Conservation (phyloP, 2,113 vertebrate species). For the Athene noctua region DNA sequence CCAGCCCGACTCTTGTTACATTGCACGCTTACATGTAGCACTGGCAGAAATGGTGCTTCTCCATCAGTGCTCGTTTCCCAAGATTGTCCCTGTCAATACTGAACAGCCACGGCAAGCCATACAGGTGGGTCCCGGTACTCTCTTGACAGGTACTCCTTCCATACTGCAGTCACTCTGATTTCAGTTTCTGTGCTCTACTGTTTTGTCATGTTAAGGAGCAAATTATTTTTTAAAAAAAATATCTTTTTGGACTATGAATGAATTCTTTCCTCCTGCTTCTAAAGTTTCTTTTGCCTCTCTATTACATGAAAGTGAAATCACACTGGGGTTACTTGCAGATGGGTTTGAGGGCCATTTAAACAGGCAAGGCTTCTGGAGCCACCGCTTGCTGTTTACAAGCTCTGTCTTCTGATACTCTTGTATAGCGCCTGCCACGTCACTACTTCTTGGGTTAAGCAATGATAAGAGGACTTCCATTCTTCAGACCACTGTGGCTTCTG, state of each 20-base stretch:
- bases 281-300: not conserved
- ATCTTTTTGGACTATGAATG: not conserved
- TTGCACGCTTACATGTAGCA: fast-evolving
- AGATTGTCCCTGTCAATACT: too few relatives aligned
- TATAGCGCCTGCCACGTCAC: not conserved
- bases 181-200: not conserved
- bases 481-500: not conserved
- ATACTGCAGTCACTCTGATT: not conserved
- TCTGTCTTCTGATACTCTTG: not conserved
- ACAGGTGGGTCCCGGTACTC: not conserved
- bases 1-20: fast-evolving
- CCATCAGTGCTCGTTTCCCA: not conserved
- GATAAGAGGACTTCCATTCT: not conserved
- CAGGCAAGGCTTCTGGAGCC: not conserved
- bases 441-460: not conserved
- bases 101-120: fast-evolving
- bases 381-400: not conserved
- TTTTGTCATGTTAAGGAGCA: not conserved
- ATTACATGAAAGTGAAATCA: not conserved
- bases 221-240: fast-evolving
- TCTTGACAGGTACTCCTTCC: not conserved
- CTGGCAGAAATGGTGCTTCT: not conserved
- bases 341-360: not conserved
- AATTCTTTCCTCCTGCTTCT: not conserved
- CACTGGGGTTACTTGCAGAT: not conserved